A percentile compares a stretch with the other conserved stretches of the same genome.
Conservation (phyloP, 2,113 vertebrate species). For the Hippocampus zosterae region DNA sequence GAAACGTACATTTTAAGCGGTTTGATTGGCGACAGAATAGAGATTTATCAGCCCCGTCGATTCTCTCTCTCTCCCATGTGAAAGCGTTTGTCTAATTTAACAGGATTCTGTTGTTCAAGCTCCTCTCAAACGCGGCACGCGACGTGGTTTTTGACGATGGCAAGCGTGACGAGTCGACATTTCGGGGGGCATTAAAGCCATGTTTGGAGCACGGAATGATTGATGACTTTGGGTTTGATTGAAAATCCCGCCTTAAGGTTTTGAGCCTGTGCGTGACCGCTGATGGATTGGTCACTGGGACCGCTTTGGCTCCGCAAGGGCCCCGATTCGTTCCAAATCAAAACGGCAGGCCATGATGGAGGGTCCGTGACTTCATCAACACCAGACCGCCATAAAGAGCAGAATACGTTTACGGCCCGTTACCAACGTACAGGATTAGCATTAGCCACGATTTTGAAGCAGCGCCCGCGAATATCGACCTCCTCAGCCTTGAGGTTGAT, state of each 20-base stretch:
- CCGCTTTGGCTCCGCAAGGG: constrained; percentile 52
- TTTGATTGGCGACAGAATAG: background rate
- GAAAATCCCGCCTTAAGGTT: constrained; percentile 75
- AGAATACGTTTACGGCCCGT: constrained; percentile 5
- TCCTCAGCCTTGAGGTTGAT: constrained; percentile 21
- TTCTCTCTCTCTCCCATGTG: background rate
- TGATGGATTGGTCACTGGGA: constrained; percentile 72
- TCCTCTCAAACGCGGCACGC: background rate
- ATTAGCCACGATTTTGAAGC: background rate
- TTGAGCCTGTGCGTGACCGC: constrained; percentile 55
- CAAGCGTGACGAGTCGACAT: constrained; percentile 28
- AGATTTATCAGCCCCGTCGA: background rate
- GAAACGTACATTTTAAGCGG: background rate
- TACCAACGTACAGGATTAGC: background rate
- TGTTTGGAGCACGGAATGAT: constrained; percentile 56
- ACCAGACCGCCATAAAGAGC: constrained; percentile 29
- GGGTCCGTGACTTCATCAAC: constrained; percentile 58
- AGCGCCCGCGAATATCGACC: constrained; percentile 12
- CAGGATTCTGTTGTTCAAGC: background rate
- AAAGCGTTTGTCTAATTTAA: background rate
- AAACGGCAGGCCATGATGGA: constrained; percentile 25
- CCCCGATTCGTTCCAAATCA: constrained; percentile 57
- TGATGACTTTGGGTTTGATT: constrained; percentile 74
- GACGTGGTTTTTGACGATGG: background rate
- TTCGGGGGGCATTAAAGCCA: constrained; percentile 37